A percentile compares a stretch with the other conserved stretches of the same genome.
Evolutionary conservation across 2,797 vertebrate genomes (phyloP).

Genomic region (Poecilia velifera): DNA sequence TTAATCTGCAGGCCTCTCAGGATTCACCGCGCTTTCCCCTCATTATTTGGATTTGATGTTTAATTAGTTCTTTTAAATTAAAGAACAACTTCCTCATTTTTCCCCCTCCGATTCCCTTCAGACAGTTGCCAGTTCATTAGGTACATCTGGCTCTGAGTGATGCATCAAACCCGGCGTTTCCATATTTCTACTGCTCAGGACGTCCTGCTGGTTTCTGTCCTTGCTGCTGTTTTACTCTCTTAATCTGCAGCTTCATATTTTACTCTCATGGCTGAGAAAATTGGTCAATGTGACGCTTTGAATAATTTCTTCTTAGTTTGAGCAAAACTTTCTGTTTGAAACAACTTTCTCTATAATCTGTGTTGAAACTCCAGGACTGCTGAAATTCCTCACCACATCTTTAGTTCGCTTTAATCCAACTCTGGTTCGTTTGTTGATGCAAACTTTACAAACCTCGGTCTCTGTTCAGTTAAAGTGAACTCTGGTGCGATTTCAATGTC

Average conservation of each 20-base stretch:
- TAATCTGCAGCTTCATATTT: slow-evolving; percentile 8
- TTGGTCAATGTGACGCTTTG: neutral
- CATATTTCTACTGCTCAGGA: neutral
- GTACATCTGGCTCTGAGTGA: slow-evolving; percentile 6
- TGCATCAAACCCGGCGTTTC: neutral
- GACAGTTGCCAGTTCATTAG: slow-evolving; percentile 11
- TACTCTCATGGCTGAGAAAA: neutral
- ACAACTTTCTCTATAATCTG: neutral
- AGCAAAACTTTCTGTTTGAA: neutral
- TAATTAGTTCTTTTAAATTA: slow-evolving; percentile 69
- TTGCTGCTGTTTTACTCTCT: neutral
- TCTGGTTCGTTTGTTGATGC: too few relatives aligned
- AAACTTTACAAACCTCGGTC: too few relatives aligned
- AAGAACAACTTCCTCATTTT: slow-evolving; percentile 43
- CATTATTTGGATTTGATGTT: slow-evolving; percentile 61
- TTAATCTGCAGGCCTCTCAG: slow-evolving; percentile 47
- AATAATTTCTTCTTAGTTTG: neutral
- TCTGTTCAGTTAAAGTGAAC: too few relatives aligned
- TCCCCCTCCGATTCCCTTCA: neutral
- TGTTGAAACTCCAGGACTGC: neutral
- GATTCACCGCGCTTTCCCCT: slow-evolving; percentile 33
- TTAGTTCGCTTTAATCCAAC: too few relatives aligned
- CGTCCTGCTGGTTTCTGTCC: neutral
- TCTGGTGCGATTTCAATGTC: too few relatives aligned
- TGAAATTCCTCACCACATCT: neutral